Base-by-base conservation (phyloP, 2,888 invertebrate genomes). In the Sarcophaga caerulescens region DNA sequence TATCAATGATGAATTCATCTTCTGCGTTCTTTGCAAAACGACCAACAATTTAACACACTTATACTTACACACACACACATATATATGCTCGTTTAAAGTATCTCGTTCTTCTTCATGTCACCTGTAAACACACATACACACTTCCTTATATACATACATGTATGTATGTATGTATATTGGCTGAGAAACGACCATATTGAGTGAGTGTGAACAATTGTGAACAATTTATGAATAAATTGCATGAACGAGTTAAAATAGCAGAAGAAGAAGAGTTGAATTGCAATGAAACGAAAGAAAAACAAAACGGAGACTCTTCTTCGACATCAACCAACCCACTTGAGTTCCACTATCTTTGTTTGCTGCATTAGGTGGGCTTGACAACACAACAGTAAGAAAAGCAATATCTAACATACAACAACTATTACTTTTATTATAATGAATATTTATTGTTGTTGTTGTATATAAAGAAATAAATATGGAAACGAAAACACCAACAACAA, bases 191-290 rank as follows among this genome's bases (percentile, higher is more conserved):
- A 77, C 76, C 66, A 80, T 74, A 74, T 79, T 85, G 80, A 76
- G 70, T 85, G 80, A 76, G 70, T 82, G 73, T 52, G 65, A 87
- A 85, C n/a, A n/a, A n/a, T n/a, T n/a, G 79, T 84, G 90, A 90
- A 90, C 89, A 91, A 52, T 90, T 90, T 92, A 90, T 92, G 90
- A 90, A 92, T 92, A 91, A 90, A 92, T 90, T 90, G 92, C 91
- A 90, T 88, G 89, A 89, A 89, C 87, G 90, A 89, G 87, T 74
- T 85, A 70, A 85, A 77, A 35, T 65, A 35, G 25, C 2, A 25
- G 6, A 35, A 35, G 8, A 8, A 35, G 35, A 35, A 35, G 35
- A 35, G 10, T 35, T 35, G 10, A 35, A 35, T 35, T 35, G 35
- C 35, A 35, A 35, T 10, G 35, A 35, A 35, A 35, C 35, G 35